phyloP scores from a whole-genome alignment of 2,113 vertebrate genomes.

The Lucifuga dentata region DNA sequence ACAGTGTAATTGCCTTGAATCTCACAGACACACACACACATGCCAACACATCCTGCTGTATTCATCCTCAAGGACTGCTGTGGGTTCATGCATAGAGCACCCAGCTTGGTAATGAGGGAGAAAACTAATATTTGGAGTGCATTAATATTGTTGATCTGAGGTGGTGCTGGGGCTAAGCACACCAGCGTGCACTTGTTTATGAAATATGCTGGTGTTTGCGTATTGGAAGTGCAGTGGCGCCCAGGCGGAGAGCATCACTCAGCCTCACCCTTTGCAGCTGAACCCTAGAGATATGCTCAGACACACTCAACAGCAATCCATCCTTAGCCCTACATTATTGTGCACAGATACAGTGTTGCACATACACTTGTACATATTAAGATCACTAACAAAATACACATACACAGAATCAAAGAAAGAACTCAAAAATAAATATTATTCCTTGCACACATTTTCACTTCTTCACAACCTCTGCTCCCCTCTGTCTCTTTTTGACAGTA shows the following conservation, averaged over 20 bases:
- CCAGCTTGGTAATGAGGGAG: conserved; percentile 64
- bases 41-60: conserved; percentile 36
- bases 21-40: conserved; percentile 6
- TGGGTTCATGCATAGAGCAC: conserved; percentile 57
- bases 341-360: conserved; percentile 2
- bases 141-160: conserved; percentile 75
- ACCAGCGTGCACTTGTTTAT: conserved; percentile 54
- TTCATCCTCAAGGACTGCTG: conserved; percentile 61
- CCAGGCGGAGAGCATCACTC: conserved; percentile 54
- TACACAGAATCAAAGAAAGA: too few relatives aligned
- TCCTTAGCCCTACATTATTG: conserved; percentile 51
- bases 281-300: conserved; percentile 47
- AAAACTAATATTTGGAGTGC: conserved; percentile 78
- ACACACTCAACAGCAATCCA: conserved; percentile 43
- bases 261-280: conserved; percentile 40
- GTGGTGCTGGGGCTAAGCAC: conserved; percentile 58
- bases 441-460: too few relatives aligned
- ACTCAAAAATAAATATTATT: too few relatives aligned
- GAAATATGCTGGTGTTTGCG: conserved; percentile 63
- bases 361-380: conserved; percentile 16
- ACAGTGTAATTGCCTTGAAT: conserved; percentile 44
- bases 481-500: too few relatives aligned
- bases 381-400: too few relatives aligned
- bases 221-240: conserved; percentile 25
- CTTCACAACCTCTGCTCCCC: too few relatives aligned